Evolutionary conservation across 2,888 invertebrate species (phyloP), one percentile per base, ranked within the genome.

Genomic region (Drosophila infuscata): DNA sequence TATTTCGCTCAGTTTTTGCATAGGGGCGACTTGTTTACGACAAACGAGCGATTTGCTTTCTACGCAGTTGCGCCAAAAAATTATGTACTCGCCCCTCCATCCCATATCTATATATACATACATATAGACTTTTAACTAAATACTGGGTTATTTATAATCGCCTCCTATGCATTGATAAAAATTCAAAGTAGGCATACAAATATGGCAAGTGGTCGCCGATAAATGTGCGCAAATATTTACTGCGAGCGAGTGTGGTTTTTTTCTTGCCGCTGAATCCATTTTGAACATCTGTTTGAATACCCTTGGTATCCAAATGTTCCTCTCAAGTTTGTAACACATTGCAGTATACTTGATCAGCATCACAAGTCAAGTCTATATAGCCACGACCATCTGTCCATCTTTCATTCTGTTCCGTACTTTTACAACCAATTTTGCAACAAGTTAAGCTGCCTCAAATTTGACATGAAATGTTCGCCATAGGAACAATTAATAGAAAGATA

Each of bases 51-150:
- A 84, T 87, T 82, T 76, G 82, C 82, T 67, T 88, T 86, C 82
- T 86, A 88, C 86, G 86, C 89, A 88, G 86, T 86, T 88, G 71
- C 54, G 74, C 82, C 77, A 73, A 80, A 71, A 71, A 76, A 77
- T 79, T 77, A 72, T 67, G 70, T 74, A 64, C 79, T 58, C 60
- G 46, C 38, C 53, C 38, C 53, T 15, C 25, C 25, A 25, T 46
- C 25, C 46, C 2, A 32, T n/a, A 33, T 30, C 64, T 60, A 65
- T 33, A 32, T 52, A 43, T 52, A 51, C 20, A 52, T 35, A 35
- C 60, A 36, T 54, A 25, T n/a, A 43, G 36, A 53, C 4, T 33
- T 25, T 46, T 4, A 46, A 46, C 46, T 46, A 25, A 20, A 54
- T 56, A 36, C n/a, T 17, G n/a, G 51, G 58, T 58, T 66, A 58